A percentile compares a stretch with the other conserved stretches of the same genome.
Evolutionary conservation across 1,140 invertebrate species (phyloP).

Genomic region (Rhagoletis zephyria): DNA sequence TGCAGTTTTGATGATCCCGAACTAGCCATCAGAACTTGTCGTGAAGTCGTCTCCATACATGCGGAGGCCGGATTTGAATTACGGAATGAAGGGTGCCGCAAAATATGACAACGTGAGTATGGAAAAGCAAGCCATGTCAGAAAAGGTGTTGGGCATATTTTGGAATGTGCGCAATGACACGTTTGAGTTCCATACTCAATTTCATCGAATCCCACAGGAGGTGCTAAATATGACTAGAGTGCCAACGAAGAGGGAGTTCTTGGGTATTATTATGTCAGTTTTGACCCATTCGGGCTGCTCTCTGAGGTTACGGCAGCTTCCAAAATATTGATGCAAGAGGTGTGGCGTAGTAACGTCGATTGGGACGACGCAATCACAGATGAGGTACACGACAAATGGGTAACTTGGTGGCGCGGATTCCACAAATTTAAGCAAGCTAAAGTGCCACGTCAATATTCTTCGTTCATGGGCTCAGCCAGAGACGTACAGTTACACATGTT

Average conservation of each 20-base stretch:
- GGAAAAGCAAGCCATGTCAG: not conserved
- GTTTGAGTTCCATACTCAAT: slow-evolving; percentile 35
- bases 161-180: not conserved
- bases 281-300: slow-evolving; percentile 30
- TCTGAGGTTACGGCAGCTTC: not conserved
- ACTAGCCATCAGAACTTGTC: slow-evolving; percentile 18
- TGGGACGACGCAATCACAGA: slow-evolving; percentile 25
- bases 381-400: not conserved
- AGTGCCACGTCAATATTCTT: not conserved
- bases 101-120: not conserved
- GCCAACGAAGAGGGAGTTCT: not conserved
- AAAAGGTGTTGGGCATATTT: not conserved
- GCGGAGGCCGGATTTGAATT: slow-evolving; percentile 27
- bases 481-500: not conserved
- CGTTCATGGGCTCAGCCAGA: not conserved
- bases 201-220: not conserved
- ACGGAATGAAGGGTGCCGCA: too few species aligned
- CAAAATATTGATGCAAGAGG: slow-evolving; percentile 11
- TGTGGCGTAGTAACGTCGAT: not conserved
- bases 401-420: not conserved
- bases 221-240: not conserved
- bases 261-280: slow-evolving; percentile 45
- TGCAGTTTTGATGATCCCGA: not conserved
- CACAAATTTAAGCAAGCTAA: not conserved
- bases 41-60: not conserved